Percentiles rank a stretch among this genome's conserved stretches.
These are phyloP conservation scores for Hymenopus coronatus DNA, from an alignment of 2,888 invertebrate species.

Conservation along the genomic window DNA sequence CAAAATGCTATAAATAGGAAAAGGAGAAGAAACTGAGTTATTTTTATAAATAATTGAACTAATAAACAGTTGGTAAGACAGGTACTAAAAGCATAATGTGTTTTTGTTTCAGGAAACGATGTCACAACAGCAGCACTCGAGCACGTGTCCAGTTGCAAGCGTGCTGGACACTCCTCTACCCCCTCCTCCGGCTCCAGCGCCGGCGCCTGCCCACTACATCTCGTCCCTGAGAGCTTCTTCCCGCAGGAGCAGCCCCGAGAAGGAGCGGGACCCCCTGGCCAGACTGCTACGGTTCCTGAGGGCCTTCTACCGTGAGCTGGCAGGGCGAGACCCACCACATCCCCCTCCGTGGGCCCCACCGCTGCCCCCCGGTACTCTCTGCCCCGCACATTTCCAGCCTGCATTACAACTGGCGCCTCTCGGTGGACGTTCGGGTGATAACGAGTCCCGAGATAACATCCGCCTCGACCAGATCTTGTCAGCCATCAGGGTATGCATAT, in stretches of 20 bases:
- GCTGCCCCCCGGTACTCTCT: slow-evolving; percentile 49
- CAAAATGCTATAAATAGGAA: too few relatives aligned
- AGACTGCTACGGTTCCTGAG: slow-evolving; percentile 48
- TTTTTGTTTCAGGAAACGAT: slow-evolving; percentile 27
- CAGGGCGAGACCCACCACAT: slow-evolving; percentile 49
- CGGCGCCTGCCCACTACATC: slow-evolving; percentile 46
- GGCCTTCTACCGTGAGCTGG: slow-evolving; percentile 51
- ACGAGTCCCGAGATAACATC: slow-evolving; percentile 44
- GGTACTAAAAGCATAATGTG: not conserved
- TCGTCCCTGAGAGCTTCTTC: slow-evolving; percentile 45
- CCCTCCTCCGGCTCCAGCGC: slow-evolving; percentile 35
- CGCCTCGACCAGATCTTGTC: slow-evolving; percentile 51
- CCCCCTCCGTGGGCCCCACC: slow-evolving; percentile 52
- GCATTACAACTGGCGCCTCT: slow-evolving; percentile 48
- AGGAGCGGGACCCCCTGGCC: slow-evolving; percentile 38
- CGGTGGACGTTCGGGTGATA: slow-evolving; percentile 35
- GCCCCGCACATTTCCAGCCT: slow-evolving; percentile 54
- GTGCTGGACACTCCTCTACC: slow-evolving; percentile 29
- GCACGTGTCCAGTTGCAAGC: slow-evolving; percentile 23
- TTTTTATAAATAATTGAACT: too few relatives aligned
- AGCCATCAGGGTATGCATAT: slow-evolving; percentile 50
- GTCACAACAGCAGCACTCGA: slow-evolving; percentile 23
- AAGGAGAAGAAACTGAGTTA: too few relatives aligned
- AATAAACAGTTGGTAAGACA: too few relatives aligned
- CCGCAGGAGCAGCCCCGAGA: slow-evolving; percentile 38